phyloP scores from a whole-genome alignment of 2,113 vertebrate genomes.

The Pavo muticus region DNA sequence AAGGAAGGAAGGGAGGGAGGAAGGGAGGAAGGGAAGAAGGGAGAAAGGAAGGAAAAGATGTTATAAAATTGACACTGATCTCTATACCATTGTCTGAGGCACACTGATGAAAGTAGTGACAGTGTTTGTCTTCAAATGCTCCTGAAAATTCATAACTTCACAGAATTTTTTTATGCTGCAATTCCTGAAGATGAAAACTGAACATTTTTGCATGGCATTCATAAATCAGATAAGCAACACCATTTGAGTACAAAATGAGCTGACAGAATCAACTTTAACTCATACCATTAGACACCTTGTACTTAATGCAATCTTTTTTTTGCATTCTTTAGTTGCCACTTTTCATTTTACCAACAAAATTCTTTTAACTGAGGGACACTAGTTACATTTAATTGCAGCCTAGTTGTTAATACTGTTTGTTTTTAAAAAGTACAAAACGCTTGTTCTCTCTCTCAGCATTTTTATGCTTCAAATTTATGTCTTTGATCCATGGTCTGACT shows the following conservation, averaged over 20 bases:
- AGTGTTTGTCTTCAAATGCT: not conserved
- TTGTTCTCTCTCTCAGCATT: rapidly evolving
- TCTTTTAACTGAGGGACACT: not conserved
- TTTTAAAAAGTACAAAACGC: not conserved
- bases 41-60: no score
- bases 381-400: not conserved
- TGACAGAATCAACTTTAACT: not conserved
- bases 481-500: not conserved
- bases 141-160: not conserved
- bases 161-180: not conserved
- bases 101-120: not conserved
- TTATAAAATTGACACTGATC: not conserved
- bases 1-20: no score
- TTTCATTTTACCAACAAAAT: not conserved
- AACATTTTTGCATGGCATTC: rapidly evolving
- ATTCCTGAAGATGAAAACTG: not conserved
- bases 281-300: not conserved
- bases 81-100: not conserved
- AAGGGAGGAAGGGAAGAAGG: no score
- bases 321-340: not conserved
- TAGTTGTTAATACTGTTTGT: not conserved
- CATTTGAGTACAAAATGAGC: not conserved
- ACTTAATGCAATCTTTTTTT: not conserved
- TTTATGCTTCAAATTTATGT: not conserved
- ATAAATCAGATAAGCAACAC: not conserved